Percentiles rank a stretch among this genome's conserved stretches.
phyloP scores from a whole-genome alignment of 2,113 vertebrate species.

The Pseudorasbora parva region DNA sequence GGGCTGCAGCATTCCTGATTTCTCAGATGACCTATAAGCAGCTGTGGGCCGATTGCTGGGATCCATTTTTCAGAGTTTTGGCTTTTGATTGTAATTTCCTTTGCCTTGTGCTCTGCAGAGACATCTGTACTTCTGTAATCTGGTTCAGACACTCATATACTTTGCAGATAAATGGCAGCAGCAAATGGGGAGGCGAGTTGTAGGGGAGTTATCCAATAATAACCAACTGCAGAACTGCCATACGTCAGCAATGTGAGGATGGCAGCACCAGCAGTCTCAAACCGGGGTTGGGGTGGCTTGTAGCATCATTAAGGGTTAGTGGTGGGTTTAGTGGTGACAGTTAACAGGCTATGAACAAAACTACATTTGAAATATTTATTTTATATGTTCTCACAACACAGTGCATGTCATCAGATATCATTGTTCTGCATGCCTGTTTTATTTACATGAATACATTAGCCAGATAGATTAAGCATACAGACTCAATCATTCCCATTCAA shows the following conservation, averaged over 20 bases:
- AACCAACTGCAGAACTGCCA: not conserved
- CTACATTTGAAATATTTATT: too few species aligned
- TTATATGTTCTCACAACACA: too few species aligned
- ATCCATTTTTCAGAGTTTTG: conserved; percentile 56
- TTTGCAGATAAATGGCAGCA: not conserved
- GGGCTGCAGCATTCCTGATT: conserved; percentile 45
- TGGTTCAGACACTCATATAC: not conserved
- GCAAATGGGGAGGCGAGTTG: not conserved
- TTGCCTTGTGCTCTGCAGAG: not conserved
- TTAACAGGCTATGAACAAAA: too few species aligned
- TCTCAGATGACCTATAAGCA: conserved; percentile 30
- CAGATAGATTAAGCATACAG: too few species aligned
- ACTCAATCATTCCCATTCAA: too few species aligned
- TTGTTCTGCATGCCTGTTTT: too few species aligned
- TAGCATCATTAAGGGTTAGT: too few species aligned
- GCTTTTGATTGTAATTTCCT: not conserved
- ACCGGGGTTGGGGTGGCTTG: too few species aligned
- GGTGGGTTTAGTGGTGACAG: too few species aligned
- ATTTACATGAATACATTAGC: too few species aligned
- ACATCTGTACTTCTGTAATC: not conserved
- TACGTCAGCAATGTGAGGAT: too few species aligned
- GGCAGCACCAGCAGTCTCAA: not conserved
- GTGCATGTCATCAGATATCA: too few species aligned
- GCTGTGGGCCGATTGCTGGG: not conserved
- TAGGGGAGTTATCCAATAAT: not conserved